Base-by-base conservation (phyloP, 2,113 vertebrate species). In the Furnarius figulus region DNA sequence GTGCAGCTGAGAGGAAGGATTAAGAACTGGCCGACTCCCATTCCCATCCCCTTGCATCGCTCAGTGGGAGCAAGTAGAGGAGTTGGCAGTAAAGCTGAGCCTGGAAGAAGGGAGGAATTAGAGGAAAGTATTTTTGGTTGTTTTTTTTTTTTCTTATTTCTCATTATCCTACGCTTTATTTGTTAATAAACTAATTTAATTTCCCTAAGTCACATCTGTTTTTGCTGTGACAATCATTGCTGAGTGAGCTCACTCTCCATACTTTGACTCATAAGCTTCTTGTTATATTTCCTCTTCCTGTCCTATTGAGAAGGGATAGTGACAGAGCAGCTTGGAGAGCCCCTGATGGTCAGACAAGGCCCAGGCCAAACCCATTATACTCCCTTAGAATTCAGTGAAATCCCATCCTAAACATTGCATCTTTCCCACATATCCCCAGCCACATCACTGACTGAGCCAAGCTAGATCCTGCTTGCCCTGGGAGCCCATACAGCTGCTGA, bases 21-120 rank as follows among this genome's bases (percentile, higher is more conserved):
- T 12, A 5, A 13, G 21, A 49, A 8, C 16, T 31, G 25, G 47
- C 18, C 21, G 35, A 7, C 0, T 4, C 4, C 3, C 8, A 37
- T 73, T 65, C 16, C 16, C 22, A 31, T 27, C 8, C 10, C 14
- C 11, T 16, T 46, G 14, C 2, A 1, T 5, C 1, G 0, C 24
- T 58, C 27, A 58, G 10, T 17, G 6, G 18, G 24, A 65, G 12
- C 22, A 42, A 5, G 2, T 14, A 35, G 30, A 62, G 47, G 10
- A 37, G 0, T 2, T 18, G 17, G 7, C 22, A 61, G 7, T 39
- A 21, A 75, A 80, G 17, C 2, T 80, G 28, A 52, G 5, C 5
- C 46, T 85, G 7, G 10, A 52, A 85, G 44, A 78, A 42, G 11
- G 23, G 49, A 79, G 6, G 21, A 9, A 52, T 28, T 6, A 14